A percentile compares a stretch with the other conserved stretches of the same genome.
These are phyloP conservation scores for Boulengeromyrus knoepffleri DNA, from an alignment of 2,113 vertebrate genomes.

Conservation along the genomic window DNA sequence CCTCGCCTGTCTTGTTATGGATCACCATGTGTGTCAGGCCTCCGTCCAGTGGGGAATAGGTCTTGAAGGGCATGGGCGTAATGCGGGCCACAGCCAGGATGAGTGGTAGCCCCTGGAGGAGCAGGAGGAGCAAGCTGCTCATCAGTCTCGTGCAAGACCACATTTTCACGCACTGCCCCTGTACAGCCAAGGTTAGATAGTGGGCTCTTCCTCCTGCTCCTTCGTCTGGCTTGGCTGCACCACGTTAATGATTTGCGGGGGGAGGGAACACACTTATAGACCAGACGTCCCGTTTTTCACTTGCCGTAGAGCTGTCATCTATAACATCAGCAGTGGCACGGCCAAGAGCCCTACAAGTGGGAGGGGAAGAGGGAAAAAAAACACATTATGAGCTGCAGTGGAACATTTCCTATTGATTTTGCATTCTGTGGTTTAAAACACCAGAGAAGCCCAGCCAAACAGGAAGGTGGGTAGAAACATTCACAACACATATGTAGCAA, in stretches of 20 bases:
- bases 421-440: constrained; percentile 41
- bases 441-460: constrained; percentile 35
- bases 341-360: constrained; percentile 45
- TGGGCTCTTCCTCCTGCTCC: constrained; percentile 20
- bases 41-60: constrained; percentile 76
- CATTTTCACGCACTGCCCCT: constrained; percentile 50
- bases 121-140: constrained; percentile 46
- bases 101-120: constrained; percentile 43
- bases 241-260: constrained; percentile 9
- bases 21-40: constrained; percentile 90
- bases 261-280: constrained; percentile 19
- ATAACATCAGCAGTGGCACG: constrained; percentile 47
- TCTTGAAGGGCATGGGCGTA: constrained; percentile 60
- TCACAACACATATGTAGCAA: constrained; percentile 40
- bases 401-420: constrained; percentile 41
- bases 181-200: constrained; percentile 28
- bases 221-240: background rate
- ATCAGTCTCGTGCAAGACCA: constrained; percentile 51
- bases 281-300: constrained; percentile 30
- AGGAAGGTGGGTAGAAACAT: constrained; percentile 8
- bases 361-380: constrained; percentile 31
- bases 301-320: constrained; percentile 35
- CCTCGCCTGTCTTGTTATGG: constrained; percentile 83
- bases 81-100: constrained; percentile 26
- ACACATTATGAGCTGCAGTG: constrained; percentile 35